Evolutionary conservation across 2,888 invertebrate species (phyloP).

Genomic region (Myopa tessellatipennis): DNA sequence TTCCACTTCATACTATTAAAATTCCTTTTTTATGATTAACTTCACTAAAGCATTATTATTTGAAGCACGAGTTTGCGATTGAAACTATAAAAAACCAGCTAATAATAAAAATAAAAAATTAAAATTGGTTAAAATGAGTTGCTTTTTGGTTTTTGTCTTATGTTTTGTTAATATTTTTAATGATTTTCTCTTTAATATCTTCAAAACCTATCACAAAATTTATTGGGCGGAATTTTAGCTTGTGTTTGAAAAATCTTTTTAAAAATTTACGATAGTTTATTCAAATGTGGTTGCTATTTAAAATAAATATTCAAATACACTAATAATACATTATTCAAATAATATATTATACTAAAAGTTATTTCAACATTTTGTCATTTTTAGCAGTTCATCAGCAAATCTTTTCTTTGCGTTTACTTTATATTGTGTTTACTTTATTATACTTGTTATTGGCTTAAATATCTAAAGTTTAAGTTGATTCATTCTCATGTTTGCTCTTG

Average conservation of each 20-base stretch:
- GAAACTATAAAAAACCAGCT: neutral
- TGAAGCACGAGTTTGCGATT: neutral
- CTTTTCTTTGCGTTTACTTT: neutral
- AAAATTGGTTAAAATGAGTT: neutral
- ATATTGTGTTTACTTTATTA: neutral
- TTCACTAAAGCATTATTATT: neutral
- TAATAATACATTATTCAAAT: no score
- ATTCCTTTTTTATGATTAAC: neutral
- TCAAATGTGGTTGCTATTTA: neutral
- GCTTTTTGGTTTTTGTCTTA: conserved; percentile 30
- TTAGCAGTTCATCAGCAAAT: no score
- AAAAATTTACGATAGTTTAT: neutral
- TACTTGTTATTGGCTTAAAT: conserved; percentile 18
- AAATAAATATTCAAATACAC: no score
- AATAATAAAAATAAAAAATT: neutral
- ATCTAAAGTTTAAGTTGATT: neutral
- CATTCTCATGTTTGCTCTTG: neutral
- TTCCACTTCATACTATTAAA: neutral
- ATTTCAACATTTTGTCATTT: no score
- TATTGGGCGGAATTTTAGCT: conserved; percentile 58
- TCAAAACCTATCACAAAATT: conserved; percentile 65
- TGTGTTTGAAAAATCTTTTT: conserved; percentile 47
- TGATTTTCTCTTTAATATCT: conserved; percentile 44
- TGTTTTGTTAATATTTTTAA: conserved; percentile 37
- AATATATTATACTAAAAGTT: no score